A percentile compares a stretch with the other conserved stretches of the same genome.
These are phyloP conservation scores for Acleris literana DNA, from an alignment of 2,888 invertebrate genomes.

Conservation along the genomic window DNA sequence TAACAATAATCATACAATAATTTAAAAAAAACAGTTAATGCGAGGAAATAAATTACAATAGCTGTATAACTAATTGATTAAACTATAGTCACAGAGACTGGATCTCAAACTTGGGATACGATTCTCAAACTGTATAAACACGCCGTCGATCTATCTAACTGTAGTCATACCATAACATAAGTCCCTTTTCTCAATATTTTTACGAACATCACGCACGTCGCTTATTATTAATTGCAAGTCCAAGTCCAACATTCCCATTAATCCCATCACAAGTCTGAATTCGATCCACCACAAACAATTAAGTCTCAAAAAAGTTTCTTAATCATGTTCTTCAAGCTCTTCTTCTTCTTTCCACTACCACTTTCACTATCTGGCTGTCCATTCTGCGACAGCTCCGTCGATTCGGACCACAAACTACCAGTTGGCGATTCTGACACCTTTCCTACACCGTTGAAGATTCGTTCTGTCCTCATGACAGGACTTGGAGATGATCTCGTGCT, in stretches of 20 bases:
- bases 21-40: constrained; percentile 58
- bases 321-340: constrained; percentile 89
- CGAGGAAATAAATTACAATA: constrained; percentile 75
- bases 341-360: constrained; percentile 81
- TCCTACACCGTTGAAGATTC: constrained; percentile 66
- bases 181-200: neutral
- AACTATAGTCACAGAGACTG: constrained; percentile 35
- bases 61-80: constrained; percentile 42
- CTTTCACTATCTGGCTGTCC: constrained; percentile 62
- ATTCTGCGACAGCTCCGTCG: constrained; percentile 73
- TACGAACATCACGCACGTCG: neutral
- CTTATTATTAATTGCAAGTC: neutral
- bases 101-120: constrained; percentile 23
- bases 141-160: too few relatives aligned
- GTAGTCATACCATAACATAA: too few relatives aligned
- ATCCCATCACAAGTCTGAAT: constrained; percentile 36
- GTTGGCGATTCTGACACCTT: constrained; percentile 69
- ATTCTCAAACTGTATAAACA: neutral
- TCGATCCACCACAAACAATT: constrained; percentile 41
- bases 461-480: constrained; percentile 64
- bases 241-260: neutral
- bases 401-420: constrained; percentile 76
- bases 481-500: constrained; percentile 73
- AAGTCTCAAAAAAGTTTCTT: constrained; percentile 89
- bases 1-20: constrained; percentile 66